Evolutionary conservation across 2,113 vertebrate species (phyloP).

Genomic region (Sander vitreus): DNA sequence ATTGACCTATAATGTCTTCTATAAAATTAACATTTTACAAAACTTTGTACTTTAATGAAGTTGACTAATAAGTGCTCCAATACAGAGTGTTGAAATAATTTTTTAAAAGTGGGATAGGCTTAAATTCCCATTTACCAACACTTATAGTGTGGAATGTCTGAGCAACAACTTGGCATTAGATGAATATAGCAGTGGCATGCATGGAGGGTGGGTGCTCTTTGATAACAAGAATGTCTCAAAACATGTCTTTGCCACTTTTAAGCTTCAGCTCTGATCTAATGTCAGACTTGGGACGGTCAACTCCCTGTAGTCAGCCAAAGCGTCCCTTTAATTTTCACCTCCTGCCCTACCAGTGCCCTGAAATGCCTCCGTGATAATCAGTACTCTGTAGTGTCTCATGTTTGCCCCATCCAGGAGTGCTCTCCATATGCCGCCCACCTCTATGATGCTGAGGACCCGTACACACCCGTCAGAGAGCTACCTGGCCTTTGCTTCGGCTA

Average conservation of each 20-base stretch:
- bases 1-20: neutral
- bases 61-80: neutral
- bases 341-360: neutral
- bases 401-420: slow-evolving; percentile 83
- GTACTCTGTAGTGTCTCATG: neutral
- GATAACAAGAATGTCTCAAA: neutral
- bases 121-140: neutral
- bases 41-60: neutral
- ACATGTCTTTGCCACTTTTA: neutral
- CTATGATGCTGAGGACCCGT: slow-evolving; percentile 87
- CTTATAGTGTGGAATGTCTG: neutral
- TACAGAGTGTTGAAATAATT: neutral
- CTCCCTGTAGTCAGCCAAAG: neutral
- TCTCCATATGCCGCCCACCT: slow-evolving; percentile 90
- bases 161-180: neutral
- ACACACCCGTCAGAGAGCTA: slow-evolving; percentile 84
- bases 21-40: neutral
- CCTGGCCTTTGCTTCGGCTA: slow-evolving; percentile 88
- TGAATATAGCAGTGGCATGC: neutral
- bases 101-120: neutral
- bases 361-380: neutral
- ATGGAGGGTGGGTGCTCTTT: neutral
- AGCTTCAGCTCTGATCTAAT: neutral
- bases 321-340: neutral
- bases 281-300: neutral